Evolutionary conservation across 2,113 vertebrate species (phyloP), one percentile per base, ranked within the genome.

Genomic region (Oreochromis niloticus): DNA sequence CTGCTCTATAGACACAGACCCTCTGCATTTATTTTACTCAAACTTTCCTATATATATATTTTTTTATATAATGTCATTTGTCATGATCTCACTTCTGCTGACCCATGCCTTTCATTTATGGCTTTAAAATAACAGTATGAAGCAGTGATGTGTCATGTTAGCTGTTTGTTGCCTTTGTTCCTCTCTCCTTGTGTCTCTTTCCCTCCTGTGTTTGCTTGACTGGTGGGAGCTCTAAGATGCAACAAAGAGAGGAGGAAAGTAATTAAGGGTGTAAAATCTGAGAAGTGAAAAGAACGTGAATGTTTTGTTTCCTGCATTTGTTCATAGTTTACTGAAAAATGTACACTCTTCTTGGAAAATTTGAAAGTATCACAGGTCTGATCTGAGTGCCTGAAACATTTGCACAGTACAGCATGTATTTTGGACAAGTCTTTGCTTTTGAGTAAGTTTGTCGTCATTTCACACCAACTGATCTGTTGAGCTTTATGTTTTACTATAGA

Each of bases 321-420:
- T 12, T 63, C 59, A 0, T 63, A 36, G 59, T 63, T 63, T 63
- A 63, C 17, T 63, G 0, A 3, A 36, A 36, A 36, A 63, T 63
- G 9, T 36, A 36, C 1, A 12, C 32, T 36, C 59, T 36, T 63
- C 0, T 0, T 36, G 9, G 9, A 12, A 63, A 63, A n/a, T 36
- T 36, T 63, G 32, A 63, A 63, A 0, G 32, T 36, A 63, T 0
- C 32, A 34, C 9, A 63, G 32, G 3, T 7, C 59, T 63, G 32
- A 63, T n/a, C 59, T 1, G 17, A 63, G 59, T 36, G 9, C 17
- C 32, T 36, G 32, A 36, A 63, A 63, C 6, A 1, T 63, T 63
- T 63, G 59, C 59, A 36, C 59, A 3, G 7, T 52, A 1, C 17
- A 9, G 8, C 1, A 1, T 61, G 30, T 63, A 7, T 63, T 63